Base-by-base conservation (phyloP, 1,140 invertebrate genomes). In the Brachionus sp. region DNA sequence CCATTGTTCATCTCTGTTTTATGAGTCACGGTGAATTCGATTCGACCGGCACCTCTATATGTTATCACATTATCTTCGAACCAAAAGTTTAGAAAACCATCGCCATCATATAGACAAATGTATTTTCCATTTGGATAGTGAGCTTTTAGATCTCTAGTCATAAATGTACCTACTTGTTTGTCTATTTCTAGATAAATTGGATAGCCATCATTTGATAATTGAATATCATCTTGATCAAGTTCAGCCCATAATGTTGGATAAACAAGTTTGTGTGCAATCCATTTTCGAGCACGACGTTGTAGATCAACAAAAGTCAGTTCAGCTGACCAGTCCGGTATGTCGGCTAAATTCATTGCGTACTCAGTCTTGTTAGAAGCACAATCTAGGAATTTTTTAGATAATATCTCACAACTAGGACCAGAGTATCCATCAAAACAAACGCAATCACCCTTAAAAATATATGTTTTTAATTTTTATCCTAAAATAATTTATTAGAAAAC, bases 231-330 rank as follows among this genome's bases (percentile, higher is more conserved):
- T n/a, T 85, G 84, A 39, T 86, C 85, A 4, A 86, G 70, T 9
- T 85, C 85, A 68, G 85, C 84, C 86, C 86, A 86, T 5, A 75
- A 39, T 23, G 85, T 78, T 29, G 77, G 13, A 4, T 75, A 82
- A 4, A 57, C 77, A 6, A 83, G 44, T 70, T 85, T 83, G 16
- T 85, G 64, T 1, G 84, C 86, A 19, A 86, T 83, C 86, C 86
- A 86, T 16, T 84, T 83, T 13, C 83, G 82, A 0, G 86, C 86
- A 12, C 84, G 83, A 66, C 86, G 86, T 9, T 83, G 84, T 16
- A 86, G 68, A 66, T 86, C 85, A 5, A 86, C 85, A 82, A 86
- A 86, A 42, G 86, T 86, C 13, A 86, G 23, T 75, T 86, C 86
- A 0, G 85, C 84, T 4, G 85, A 86, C 44, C 84, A 86, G 73